These are phyloP conservation scores for Tyto alba DNA, from an alignment of 2,113 vertebrate genomes.

Conservation along the genomic window DNA sequence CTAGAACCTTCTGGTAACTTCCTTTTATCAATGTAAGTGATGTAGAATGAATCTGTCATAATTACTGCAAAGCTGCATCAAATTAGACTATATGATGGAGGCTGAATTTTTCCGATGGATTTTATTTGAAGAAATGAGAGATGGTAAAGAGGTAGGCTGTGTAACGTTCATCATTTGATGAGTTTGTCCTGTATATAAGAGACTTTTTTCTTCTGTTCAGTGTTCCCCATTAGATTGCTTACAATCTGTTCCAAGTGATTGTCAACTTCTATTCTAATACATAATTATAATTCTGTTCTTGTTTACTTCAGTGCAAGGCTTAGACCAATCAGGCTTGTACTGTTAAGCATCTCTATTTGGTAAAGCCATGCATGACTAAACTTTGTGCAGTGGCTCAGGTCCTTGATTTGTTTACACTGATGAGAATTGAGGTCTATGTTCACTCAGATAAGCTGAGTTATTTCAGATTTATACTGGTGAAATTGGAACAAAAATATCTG, in stretches of 20 bases:
- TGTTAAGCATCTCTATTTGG: background rate
- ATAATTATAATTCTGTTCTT: background rate
- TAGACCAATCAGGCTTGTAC: background rate
- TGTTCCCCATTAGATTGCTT: background rate
- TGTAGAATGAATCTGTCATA: background rate
- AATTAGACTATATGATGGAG: background rate
- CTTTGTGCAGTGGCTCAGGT: background rate
- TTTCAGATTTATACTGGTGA: background rate
- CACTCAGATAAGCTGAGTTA: background rate
- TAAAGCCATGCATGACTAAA: background rate
- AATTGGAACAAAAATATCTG: background rate
- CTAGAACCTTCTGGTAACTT: background rate
- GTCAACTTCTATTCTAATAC: background rate
- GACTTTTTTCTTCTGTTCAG: background rate
- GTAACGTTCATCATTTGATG: background rate
- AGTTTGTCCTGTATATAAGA: background rate
- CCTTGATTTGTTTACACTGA: background rate
- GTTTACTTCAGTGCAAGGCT: background rate
- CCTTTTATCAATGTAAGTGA: slow-evolving; percentile 2
- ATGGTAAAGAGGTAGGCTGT: background rate
- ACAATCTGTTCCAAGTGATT: background rate
- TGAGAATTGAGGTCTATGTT: background rate
- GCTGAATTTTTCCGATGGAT: background rate
- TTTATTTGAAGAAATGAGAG: background rate
- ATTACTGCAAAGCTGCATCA: background rate